Evolutionary conservation across 2,797 vertebrate genomes (phyloP).

Genomic region (Rhynchonycteris naso): DNA sequence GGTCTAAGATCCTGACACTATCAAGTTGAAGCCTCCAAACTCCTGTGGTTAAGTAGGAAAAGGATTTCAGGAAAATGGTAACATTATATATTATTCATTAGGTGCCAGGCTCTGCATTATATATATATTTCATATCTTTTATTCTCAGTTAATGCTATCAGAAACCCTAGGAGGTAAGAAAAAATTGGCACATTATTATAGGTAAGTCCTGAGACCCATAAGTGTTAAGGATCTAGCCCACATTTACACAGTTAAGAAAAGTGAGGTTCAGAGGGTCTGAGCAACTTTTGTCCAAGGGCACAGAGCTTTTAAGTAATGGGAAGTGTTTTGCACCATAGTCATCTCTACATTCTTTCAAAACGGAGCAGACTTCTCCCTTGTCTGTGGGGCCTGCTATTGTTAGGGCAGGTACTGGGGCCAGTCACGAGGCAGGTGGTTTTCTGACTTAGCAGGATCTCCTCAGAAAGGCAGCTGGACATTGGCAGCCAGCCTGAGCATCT

Average conservation of each 20-base stretch:
- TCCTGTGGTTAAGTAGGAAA: neutral
- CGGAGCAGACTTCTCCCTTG: neutral
- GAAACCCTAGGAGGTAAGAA: neutral
- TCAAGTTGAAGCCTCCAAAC: neutral
- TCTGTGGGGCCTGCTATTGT: neutral
- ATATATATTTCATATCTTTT: neutral
- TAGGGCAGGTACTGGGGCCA: neutral
- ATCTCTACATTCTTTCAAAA: neutral
- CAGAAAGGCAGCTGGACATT: neutral
- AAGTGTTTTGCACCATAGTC: neutral
- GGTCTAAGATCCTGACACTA: neutral
- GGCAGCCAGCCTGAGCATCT: neutral
- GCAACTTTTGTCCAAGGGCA: neutral
- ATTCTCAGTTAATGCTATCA: neutral
- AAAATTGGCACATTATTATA: neutral
- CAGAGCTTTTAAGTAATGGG: neutral
- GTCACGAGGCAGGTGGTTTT: neutral
- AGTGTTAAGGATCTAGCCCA: neutral
- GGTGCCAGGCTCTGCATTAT: neutral
- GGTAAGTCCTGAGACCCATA: neutral
- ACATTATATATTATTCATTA: neutral
- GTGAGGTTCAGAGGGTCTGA: neutral
- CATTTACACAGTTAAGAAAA: neutral
- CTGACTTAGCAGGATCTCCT: neutral
- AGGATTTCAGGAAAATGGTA: neutral